These are phyloP conservation scores for Callosobruchus maculatus DNA, from an alignment of 2,888 invertebrate genomes.

Conservation along the genomic window DNA sequence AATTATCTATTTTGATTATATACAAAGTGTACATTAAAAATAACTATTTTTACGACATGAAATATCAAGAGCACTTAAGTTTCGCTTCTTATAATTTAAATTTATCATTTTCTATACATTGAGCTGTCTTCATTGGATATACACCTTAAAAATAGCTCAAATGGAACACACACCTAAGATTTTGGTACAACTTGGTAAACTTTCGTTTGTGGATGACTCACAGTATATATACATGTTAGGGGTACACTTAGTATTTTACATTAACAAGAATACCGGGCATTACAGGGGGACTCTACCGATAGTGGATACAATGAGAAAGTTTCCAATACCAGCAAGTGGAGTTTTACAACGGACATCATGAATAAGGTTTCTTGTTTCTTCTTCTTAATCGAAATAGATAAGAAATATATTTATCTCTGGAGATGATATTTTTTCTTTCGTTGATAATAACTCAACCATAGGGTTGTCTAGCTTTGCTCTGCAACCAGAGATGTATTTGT, in stretches of 20 bases:
- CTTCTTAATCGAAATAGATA: too few species aligned
- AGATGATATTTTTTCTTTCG: too few species aligned
- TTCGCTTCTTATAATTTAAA: constrained; percentile 46
- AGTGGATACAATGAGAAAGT: too few species aligned
- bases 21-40: constrained; percentile 52
- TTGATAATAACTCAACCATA: too few species aligned
- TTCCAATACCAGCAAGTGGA: too few species aligned
- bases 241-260: background rate
- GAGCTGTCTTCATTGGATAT: constrained; percentile 46
- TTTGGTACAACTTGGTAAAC: constrained; percentile 40
- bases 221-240: constrained; percentile 25
- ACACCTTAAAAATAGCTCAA: constrained; percentile 24
- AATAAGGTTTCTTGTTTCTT: too few species aligned
- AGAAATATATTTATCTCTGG: too few species aligned
- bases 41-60: constrained; percentile 49
- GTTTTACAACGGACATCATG: too few species aligned
- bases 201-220: constrained; percentile 14
- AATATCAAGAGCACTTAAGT: constrained; percentile 53
- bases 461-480: too few species aligned
- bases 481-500: too few species aligned
- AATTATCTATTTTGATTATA: constrained; percentile 43
- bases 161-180: constrained; percentile 39
- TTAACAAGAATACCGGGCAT: too few species aligned
- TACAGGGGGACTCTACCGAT: too few species aligned
- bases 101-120: constrained; percentile 36